Percentiles rank a stretch among this genome's conserved stretches.
phyloP scores from a whole-genome alignment of 2,888 invertebrate species.

The Aleiodes alternator region DNA sequence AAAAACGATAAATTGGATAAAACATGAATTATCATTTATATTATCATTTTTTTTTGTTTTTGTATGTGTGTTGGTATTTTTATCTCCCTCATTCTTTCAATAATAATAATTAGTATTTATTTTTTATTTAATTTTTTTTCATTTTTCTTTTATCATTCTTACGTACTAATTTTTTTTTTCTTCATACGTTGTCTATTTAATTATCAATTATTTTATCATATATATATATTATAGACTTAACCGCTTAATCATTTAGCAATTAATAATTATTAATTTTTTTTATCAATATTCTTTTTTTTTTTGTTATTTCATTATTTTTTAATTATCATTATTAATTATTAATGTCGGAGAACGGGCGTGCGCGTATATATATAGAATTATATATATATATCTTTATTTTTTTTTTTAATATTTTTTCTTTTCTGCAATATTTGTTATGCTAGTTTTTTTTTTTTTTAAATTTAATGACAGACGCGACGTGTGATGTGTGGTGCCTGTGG shows the following conservation, averaged over 20 bases:
- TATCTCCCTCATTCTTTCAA: conserved; percentile 57
- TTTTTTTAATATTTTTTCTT: conserved; percentile 37
- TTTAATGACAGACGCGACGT: conserved; percentile 34
- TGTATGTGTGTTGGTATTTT: conserved; percentile 67
- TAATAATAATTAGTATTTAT: conserved; percentile 25
- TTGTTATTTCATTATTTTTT: conserved; percentile 40
- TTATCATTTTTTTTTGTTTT: conserved; percentile 52
- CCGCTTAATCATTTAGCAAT: conserved; percentile 72
- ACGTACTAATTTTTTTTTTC: conserved; percentile 62
- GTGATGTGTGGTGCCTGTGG: conserved; percentile 40
- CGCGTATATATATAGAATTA: conserved; percentile 70
- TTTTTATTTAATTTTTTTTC: not conserved
- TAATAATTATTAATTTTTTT: conserved; percentile 70
- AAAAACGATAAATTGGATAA: conserved; percentile 4
- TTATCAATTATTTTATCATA: conserved; percentile 67
- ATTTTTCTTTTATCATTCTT: conserved; percentile 52
- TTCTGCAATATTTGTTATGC: conserved; percentile 35
- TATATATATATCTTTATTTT: conserved; percentile 32
- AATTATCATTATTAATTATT: conserved; percentile 65
- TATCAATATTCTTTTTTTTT: conserved; percentile 56
- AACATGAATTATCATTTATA: conserved; percentile 22
- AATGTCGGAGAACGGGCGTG: conserved; percentile 74
- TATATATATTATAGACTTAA: conserved; percentile 70
- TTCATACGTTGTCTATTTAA: conserved; percentile 56
- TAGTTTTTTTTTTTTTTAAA: conserved; percentile 13